Evolutionary conservation across 2,113 vertebrate genomes (phyloP).

Genomic region (Phainopepla nitens): DNA sequence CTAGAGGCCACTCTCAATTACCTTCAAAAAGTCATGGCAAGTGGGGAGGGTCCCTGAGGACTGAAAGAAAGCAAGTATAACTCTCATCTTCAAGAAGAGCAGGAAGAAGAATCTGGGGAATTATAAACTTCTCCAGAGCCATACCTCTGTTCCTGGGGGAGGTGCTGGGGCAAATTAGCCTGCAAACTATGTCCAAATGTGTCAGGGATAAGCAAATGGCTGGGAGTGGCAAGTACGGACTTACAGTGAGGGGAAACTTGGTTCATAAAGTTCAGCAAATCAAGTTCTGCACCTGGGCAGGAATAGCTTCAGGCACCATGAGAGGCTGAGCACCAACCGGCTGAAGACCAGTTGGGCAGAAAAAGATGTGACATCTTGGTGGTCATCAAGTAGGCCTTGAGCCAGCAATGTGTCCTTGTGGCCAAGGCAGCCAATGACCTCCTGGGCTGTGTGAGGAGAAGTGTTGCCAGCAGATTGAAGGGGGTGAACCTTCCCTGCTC

Average conservation of each 20-base stretch:
- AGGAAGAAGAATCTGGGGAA: not conserved
- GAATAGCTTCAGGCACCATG: not conserved
- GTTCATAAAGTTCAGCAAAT: not conserved
- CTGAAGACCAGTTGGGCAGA: not conserved
- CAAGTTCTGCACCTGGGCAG: not conserved
- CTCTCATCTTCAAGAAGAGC: not conserved
- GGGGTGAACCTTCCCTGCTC: not conserved
- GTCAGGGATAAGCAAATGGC: not conserved
- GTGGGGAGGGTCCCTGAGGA: not conserved
- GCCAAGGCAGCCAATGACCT: not conserved
- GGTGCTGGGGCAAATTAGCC: not conserved
- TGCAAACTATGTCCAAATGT: not conserved
- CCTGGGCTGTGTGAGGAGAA: not conserved
- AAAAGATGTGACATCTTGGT: rapidly evolving
- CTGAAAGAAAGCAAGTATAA: not conserved
- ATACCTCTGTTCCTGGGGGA: not conserved
- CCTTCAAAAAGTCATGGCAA: not conserved
- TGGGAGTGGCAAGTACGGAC: not conserved
- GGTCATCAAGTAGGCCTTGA: not conserved
- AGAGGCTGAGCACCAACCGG: not conserved
- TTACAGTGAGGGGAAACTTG: not conserved
- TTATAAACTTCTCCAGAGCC: not conserved
- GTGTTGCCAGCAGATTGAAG: not conserved
- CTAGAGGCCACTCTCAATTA: not conserved
- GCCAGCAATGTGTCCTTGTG: not conserved